Conservation (phyloP, 2,797 vertebrate genomes). For the Atherinosoma microstoma region DNA sequence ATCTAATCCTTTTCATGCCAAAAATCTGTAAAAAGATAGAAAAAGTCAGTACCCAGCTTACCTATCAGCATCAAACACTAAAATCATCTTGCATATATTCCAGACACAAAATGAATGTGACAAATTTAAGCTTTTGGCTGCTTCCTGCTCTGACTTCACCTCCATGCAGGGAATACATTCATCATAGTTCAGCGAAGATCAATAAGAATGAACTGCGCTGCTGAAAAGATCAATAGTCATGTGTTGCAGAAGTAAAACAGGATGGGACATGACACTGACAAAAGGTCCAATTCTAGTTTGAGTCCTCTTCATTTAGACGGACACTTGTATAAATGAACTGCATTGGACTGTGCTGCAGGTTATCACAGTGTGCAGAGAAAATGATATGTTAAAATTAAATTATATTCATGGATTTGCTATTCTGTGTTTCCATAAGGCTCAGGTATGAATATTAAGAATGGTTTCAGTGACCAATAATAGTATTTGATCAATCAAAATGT, state of each 20-base stretch:
- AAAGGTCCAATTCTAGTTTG: conserved; percentile 57
- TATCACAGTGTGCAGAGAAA: neutral
- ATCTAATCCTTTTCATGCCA: neutral
- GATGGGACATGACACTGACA: conserved; percentile 76
- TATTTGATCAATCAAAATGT: neutral
- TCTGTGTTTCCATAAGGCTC: neutral
- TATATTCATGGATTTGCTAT: neutral
- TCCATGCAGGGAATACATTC: conserved; percentile 84
- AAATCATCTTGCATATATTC: conserved; percentile 26
- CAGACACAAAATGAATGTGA: conserved; percentile 44
- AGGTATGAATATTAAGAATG: neutral
- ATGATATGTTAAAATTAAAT: neutral
- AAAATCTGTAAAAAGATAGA: neutral
- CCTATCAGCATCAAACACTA: neutral
- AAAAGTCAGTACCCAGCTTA: neutral
- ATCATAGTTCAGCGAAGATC: conserved; percentile 89
- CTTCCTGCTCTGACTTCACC: conserved; percentile 54
- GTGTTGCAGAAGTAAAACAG: conserved; percentile 83
- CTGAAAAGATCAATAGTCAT: conserved; percentile 91
- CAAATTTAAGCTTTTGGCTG: conserved; percentile 45
- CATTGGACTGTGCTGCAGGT: conserved; percentile 10
- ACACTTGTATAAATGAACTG: conserved; percentile 21
- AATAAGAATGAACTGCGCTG: conserved; percentile 93
- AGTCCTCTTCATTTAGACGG: conserved; percentile 58
- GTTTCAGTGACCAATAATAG: neutral